phyloP scores from a whole-genome alignment of 2,113 vertebrate genomes.

The Aldabrachelys gigantea region DNA sequence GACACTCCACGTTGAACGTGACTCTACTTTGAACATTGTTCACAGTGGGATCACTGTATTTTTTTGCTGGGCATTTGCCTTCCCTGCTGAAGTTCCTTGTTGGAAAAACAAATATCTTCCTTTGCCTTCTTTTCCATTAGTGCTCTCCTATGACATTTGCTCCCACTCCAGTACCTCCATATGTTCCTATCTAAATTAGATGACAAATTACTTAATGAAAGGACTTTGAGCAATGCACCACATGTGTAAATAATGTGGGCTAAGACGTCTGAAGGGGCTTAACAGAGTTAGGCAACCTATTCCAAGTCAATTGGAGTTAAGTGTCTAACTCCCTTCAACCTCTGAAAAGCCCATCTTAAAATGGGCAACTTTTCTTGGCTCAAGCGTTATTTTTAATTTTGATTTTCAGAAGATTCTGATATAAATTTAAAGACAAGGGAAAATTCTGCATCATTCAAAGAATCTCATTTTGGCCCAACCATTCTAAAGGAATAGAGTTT shows the following conservation, averaged over 20 bases:
- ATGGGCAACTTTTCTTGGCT: neutral
- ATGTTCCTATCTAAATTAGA: neutral
- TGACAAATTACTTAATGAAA: neutral
- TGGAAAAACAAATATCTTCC: neutral
- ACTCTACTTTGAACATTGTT: neutral
- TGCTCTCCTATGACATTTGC: neutral
- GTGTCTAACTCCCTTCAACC: neutral
- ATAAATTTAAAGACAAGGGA: neutral
- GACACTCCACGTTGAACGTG: neutral
- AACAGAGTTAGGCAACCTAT: fast-evolving
- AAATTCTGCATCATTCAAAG: conserved; percentile 26
- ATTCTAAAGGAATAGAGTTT: neutral
- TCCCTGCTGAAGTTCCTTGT: neutral
- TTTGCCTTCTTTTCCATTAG: neutral
- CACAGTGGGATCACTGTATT: neutral
- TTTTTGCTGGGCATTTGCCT: neutral
- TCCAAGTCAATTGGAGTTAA: neutral
- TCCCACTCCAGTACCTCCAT: neutral
- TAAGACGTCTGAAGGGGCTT: neutral
- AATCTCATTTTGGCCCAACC: conserved; percentile 40
- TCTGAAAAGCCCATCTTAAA: neutral
- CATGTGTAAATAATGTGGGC: neutral
- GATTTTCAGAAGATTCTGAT: neutral
- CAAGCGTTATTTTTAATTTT: neutral
- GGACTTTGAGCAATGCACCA: neutral